phyloP scores from a whole-genome alignment of 2,113 vertebrate genomes.

The Ameiurus melas region DNA sequence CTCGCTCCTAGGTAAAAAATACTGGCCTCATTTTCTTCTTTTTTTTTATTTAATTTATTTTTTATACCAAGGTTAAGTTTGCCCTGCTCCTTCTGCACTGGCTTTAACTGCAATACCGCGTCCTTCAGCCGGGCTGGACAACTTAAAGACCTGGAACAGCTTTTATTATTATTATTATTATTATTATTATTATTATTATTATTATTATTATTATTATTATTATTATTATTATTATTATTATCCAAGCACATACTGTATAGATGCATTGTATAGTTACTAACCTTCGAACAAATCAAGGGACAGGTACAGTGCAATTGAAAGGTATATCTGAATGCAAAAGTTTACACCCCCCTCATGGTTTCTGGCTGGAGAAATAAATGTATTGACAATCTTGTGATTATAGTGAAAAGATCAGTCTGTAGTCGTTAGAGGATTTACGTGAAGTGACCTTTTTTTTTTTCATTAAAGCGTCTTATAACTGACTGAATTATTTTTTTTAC shows the following conservation, averaged over 20 bases:
- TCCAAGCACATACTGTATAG: neutral
- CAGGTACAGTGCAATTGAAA: neutral
- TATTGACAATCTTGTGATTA: neutral
- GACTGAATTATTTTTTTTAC: neutral
- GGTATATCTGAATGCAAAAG: neutral
- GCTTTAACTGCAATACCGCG: neutral
- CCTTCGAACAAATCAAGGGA: neutral
- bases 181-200: neutral
- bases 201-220: neutral
- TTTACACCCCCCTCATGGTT: neutral
- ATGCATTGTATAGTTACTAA: neutral
- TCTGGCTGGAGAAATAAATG: neutral
- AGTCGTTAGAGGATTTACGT: neutral
- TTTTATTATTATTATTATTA: neutral
- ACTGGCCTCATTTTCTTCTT: constrained; percentile 48
- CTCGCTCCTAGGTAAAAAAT: constrained; percentile 39
- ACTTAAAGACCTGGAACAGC: neutral
- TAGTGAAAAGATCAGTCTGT: neutral
- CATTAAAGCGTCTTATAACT: neutral
- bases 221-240: no score
- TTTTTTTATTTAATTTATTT: no score
- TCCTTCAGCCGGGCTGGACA: neutral
- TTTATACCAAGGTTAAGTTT: neutral
- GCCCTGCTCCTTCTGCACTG: neutral
- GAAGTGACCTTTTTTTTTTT: neutral